Percentiles rank a stretch among this genome's conserved stretches.
These are phyloP conservation scores for Desmophyllum pertusum DNA, from an alignment of 92 coral and sea anemone species.

Conservation along the genomic window DNA sequence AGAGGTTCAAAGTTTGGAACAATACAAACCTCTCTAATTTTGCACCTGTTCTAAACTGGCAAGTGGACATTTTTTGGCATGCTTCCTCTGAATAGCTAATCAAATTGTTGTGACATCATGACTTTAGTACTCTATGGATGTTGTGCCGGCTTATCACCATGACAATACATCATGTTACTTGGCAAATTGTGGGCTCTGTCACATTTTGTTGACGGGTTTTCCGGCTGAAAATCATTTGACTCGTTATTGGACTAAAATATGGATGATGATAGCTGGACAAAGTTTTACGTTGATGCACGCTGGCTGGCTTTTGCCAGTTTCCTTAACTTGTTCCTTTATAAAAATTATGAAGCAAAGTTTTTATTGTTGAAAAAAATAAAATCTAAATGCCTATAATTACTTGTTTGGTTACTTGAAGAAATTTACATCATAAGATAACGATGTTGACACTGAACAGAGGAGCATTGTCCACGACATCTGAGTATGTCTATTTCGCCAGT, in stretches of 20 bases:
- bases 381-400: not conserved
- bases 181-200: no score
- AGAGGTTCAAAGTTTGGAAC: no score
- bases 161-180: not conserved
- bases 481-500: slow-evolving; percentile 45
- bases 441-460: not conserved
- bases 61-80: no score
- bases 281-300: not conserved
- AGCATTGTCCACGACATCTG: not conserved
- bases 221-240: not conserved
- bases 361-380: not conserved
- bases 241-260: not conserved
- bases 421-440: not conserved
- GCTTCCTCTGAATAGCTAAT: no score
- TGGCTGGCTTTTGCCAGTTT: not conserved
- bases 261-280: not conserved
- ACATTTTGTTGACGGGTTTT: not conserved
- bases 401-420: not conserved
- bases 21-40: no score
- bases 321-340: not conserved
- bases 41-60: no score
- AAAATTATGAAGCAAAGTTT: not conserved
- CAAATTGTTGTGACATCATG: no score
- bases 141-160: not conserved
- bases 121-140: no score